Evolutionary conservation across 2,888 invertebrate genomes (phyloP), one percentile per base, ranked within the genome.

Genomic region (Helicoverpa assulta): DNA sequence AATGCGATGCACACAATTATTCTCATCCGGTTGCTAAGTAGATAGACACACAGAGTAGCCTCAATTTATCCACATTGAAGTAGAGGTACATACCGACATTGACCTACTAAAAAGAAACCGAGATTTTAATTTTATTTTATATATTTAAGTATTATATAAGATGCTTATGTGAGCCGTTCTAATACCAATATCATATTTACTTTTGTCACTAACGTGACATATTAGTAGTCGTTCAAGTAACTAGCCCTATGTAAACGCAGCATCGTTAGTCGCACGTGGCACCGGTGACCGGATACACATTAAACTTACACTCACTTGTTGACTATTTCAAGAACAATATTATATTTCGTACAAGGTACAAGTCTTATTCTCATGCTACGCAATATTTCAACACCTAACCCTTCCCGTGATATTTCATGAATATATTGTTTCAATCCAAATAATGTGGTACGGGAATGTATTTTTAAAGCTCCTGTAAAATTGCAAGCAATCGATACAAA

Each of bases 281-380:
- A 3, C 64, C 51, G 70, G 61, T 66, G 57, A 65, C 81, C 84
- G 85, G 85, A 85, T 83, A 83, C 81, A 78, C 69, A 50, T 69
- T 56, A 73, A 70, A n/a, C 67, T 70, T 69, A 67, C 62, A 52
- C 51, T 67, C 66, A 78, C 73, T 80, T 73, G 75, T 75, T 71
- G 75, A 68, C 60, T 78, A 75, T 78, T 75, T 78, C 26, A 51
- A 63, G 75, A 67, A 40, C 40, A 40, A 57, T 66, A 60, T 66
- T 66, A 70, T 66, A 74, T 67, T 69, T 52, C 47, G 5, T 63
- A 52, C 18, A 10, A 8, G 16, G 26, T 26, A 26, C 26, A 26
- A 26, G 26, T 26, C 26, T 26, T 26, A 4, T 26, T 12, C 10
- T 10, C n/a, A 40, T 60, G 54, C 50, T 71, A 40, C 14, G 21